Evolutionary conservation across 2,888 invertebrate species (phyloP).

Genomic region (Ceriagrion tenellum): DNA sequence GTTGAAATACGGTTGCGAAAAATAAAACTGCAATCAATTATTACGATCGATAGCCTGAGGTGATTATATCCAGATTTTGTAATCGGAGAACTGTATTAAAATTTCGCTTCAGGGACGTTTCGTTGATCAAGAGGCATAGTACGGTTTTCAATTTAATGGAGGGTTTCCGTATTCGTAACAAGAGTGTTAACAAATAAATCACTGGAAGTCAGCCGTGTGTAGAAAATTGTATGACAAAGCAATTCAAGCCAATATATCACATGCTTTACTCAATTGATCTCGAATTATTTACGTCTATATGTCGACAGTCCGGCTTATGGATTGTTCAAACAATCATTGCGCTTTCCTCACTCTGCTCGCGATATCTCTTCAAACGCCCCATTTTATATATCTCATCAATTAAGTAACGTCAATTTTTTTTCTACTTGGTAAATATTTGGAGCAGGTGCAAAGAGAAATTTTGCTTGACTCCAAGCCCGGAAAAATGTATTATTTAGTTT

Average conservation of each 20-base stretch:
- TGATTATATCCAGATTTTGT: no score
- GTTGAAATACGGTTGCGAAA: no score
- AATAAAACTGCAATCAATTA: no score
- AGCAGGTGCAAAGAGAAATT: no score
- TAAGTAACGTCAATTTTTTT: no score
- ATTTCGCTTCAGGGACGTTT: background rate
- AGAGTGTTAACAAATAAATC: background rate
- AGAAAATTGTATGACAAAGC: background rate
- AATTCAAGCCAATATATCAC: background rate
- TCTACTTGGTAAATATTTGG: no score
- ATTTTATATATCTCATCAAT: background rate
- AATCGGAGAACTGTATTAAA: background rate
- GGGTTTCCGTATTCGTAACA: background rate
- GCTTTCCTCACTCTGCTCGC: background rate
- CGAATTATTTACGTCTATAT: background rate
- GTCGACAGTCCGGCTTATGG: background rate
- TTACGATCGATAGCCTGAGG: no score
- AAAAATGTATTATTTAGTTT: no score
- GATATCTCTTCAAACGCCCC: background rate
- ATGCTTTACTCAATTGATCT: background rate
- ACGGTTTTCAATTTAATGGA: background rate
- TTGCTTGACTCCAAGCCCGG: no score
- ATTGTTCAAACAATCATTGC: background rate
- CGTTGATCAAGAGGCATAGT: background rate
- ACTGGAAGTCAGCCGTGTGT: background rate